A percentile compares a stretch with the other conserved stretches of the same genome.
These are phyloP conservation scores for Xiphophorus hellerii DNA, from an alignment of 2,113 vertebrate genomes.

Conservation along the genomic window DNA sequence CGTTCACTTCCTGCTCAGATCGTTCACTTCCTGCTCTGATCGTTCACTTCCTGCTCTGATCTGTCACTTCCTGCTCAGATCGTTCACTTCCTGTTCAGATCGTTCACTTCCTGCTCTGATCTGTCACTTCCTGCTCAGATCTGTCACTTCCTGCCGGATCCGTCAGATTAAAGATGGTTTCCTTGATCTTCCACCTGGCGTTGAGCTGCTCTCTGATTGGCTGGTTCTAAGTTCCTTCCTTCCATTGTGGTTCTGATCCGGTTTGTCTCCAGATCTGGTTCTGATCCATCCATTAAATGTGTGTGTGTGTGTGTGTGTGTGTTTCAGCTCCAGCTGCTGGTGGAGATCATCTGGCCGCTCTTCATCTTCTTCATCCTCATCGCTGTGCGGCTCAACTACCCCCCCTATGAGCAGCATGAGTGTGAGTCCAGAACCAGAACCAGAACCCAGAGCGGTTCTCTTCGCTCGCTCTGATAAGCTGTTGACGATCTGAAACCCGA, in stretches of 20 bases:
- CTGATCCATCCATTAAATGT: background rate
- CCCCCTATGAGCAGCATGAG: conserved; percentile 96
- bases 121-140: background rate
- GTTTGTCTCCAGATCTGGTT: too few species aligned
- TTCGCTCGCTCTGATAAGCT: background rate
- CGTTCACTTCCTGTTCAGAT: background rate
- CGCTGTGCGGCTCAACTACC: conserved; percentile 91
- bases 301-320: background rate
- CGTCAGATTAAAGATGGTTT: too few species aligned
- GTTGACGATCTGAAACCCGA: background rate
- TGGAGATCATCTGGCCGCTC: conserved; percentile 94
- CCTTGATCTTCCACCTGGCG: too few species aligned
- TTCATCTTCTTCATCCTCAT: conserved; percentile 98
- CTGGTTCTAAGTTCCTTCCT: background rate
- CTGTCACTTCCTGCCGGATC: background rate
- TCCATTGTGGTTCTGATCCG: too few species aligned
- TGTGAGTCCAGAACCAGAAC: conserved; percentile 84
- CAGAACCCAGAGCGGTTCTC: background rate
- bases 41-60: background rate
- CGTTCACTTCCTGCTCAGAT: background rate
- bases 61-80: background rate
- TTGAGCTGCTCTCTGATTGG: background rate
- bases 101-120: background rate
- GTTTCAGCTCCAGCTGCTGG: conserved; percentile 89
- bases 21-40: background rate